These are phyloP conservation scores for Caiman crocodilus DNA, from an alignment of 2,797 vertebrate species.

Conservation along the genomic window DNA sequence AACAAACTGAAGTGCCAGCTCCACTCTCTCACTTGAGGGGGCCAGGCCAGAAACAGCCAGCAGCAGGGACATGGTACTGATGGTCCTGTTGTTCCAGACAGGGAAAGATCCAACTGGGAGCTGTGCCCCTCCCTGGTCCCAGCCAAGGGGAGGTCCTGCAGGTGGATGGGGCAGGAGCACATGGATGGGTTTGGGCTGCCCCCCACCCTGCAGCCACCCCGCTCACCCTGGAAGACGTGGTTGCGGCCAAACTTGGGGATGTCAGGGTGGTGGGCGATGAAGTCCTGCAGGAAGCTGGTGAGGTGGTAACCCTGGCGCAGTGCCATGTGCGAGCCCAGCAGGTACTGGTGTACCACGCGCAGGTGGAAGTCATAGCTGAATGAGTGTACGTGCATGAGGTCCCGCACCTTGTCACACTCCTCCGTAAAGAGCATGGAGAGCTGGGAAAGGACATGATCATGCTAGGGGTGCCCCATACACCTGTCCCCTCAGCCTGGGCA, in stretches of 20 bases:
- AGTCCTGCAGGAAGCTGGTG: conserved; percentile 94
- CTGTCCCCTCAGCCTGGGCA: not conserved
- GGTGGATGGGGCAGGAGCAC: not conserved
- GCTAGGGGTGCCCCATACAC: not conserved
- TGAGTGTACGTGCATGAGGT: conserved; percentile 98
- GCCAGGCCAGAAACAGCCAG: not conserved
- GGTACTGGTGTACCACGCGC: conserved; percentile 95
- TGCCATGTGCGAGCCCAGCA: conserved; percentile 93
- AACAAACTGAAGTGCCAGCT: too few relatives aligned
- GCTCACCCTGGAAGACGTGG: conserved; percentile 93
- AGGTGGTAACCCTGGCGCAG: conserved; percentile 97
- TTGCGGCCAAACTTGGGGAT: conserved; percentile 98
- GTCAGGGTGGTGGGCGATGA: conserved; percentile 94
- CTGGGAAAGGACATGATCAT: conserved; percentile 80
- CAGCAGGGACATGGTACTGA: too few relatives aligned
- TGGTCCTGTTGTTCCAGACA: not conserved
- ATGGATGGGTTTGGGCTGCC: not conserved
- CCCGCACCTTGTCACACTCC: conserved; percentile 97
- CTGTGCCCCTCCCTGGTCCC: too few relatives aligned
- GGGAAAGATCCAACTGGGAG: not conserved
- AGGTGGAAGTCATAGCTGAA: conserved; percentile 99
- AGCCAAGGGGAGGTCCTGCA: too few relatives aligned
- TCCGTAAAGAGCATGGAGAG: conserved; percentile 99
- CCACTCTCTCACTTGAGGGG: too few relatives aligned
- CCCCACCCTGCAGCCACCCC: not conserved